Percentiles rank a stretch among this genome's conserved stretches.
Evolutionary conservation across 2,888 invertebrate genomes (phyloP).

Genomic region (Micoletzkya japonica): DNA sequence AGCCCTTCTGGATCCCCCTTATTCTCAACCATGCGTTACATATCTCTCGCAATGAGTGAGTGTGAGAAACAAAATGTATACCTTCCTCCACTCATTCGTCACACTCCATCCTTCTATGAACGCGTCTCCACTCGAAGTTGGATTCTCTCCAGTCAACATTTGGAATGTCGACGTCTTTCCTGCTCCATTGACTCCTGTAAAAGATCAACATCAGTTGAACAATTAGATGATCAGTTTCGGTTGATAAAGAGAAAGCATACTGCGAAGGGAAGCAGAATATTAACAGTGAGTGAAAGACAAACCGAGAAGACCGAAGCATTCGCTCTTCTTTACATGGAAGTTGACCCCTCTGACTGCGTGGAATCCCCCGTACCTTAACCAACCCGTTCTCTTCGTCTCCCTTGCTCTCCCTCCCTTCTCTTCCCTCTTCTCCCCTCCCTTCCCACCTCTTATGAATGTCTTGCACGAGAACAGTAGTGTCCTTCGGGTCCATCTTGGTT

Average conservation of each 20-base stretch:
- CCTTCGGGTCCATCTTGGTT: constrained; percentile 9
- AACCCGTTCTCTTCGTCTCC: too few species aligned
- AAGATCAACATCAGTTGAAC: not conserved
- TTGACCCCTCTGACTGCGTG: constrained; percentile 39
- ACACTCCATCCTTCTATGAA: constrained; percentile 51
- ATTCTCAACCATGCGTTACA: too few species aligned
- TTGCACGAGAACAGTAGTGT: constrained; percentile 39
- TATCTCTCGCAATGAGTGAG: too few species aligned
- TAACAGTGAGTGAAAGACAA: too few species aligned
- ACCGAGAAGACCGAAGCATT: constrained; percentile 55
- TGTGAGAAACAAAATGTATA: constrained; percentile 22
- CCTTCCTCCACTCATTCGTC: constrained; percentile 49
- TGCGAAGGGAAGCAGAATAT: too few species aligned
- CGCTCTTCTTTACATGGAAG: constrained; percentile 50
- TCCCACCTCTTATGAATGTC: constrained; percentile 42
- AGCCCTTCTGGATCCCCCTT: not conserved
- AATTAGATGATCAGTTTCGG: too few species aligned
- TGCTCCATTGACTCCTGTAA: constrained; percentile 54
- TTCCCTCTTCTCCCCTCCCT: not conserved
- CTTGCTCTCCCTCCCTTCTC: too few species aligned
- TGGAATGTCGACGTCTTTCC: constrained; percentile 60
- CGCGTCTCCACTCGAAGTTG: constrained; percentile 51
- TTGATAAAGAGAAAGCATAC: too few species aligned
- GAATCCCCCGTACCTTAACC: constrained; percentile 17
- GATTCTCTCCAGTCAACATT: constrained; percentile 55